These are phyloP conservation scores for Luffia ferchaultella DNA, from an alignment of 2,888 invertebrate species.

Conservation along the genomic window DNA sequence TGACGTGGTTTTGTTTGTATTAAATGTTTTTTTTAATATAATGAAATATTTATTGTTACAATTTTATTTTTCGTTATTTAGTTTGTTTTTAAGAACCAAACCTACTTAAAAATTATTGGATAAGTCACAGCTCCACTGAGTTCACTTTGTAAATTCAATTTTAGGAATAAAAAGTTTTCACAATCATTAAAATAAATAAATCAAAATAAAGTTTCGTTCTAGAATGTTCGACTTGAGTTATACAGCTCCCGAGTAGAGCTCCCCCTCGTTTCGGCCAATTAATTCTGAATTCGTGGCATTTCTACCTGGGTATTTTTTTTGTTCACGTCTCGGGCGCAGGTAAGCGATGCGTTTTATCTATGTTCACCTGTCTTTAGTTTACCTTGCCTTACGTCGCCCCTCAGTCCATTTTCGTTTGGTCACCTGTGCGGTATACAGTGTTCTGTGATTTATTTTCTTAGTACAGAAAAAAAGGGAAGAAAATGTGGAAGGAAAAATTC, in stretches of 20 bases:
- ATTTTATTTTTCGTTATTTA: too few relatives aligned
- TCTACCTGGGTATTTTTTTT: constrained; percentile 35
- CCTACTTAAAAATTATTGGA: too few relatives aligned
- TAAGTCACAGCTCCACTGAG: too few relatives aligned
- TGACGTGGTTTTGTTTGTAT: too few relatives aligned
- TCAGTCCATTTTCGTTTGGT: constrained; percentile 40
- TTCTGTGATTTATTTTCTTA: too few relatives aligned
- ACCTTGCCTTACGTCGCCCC: constrained; percentile 24
- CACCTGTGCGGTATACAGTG: constrained; percentile 49
- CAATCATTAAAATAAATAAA: not conserved
- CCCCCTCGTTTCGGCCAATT: constrained; percentile 28
- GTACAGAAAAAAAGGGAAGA: too few relatives aligned
- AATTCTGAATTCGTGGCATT: constrained; percentile 22
- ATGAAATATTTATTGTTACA: too few relatives aligned
- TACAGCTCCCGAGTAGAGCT: not conserved
- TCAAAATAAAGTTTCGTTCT: not conserved
- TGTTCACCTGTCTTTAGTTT: constrained; percentile 34
- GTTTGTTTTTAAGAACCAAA: too few relatives aligned
- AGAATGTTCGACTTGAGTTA: not conserved
- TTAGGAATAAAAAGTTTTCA: too few relatives aligned
- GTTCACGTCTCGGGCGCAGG: constrained; percentile 32
- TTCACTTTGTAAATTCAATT: too few relatives aligned
- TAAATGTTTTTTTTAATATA: too few relatives aligned
- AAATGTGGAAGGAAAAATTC: too few relatives aligned
- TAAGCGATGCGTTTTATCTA: constrained; percentile 32